A percentile compares a stretch with the other conserved stretches of the same genome.
These are phyloP conservation scores for Philereme vetulata DNA, from an alignment of 2,888 invertebrate species.

Conservation along the genomic window DNA sequence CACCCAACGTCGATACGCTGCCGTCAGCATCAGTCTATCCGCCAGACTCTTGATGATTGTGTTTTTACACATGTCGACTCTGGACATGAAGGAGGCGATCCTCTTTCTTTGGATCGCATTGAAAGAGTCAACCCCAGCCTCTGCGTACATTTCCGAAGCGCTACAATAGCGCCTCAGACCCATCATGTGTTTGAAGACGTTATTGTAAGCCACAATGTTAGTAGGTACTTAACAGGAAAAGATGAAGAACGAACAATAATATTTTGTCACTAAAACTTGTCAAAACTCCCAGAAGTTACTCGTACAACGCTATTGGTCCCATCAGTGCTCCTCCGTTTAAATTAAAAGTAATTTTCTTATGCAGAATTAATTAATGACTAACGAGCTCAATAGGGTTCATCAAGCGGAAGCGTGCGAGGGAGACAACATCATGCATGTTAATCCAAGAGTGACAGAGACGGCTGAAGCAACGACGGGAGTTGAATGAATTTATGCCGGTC, in stretches of 20 bases:
- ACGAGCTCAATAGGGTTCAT: conserved; percentile 83
- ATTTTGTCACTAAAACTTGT: conserved; percentile 13
- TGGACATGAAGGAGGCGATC: too few species aligned
- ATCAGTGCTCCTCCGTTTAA: conserved; percentile 79
- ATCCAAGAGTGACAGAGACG: conserved; percentile 50
- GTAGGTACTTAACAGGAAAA: too few species aligned
- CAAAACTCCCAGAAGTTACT: conserved; percentile 14
- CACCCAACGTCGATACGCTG: too few species aligned
- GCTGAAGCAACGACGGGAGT: conserved; percentile 65
- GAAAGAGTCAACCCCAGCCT: too few species aligned
- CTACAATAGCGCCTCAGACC: too few species aligned
- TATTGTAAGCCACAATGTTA: too few species aligned
- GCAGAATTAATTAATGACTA: conserved; percentile 84
- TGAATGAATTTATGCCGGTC: conserved; percentile 83
- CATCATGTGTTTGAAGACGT: too few species aligned
- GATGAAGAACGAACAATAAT: background rate
- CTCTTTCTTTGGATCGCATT: too few species aligned
- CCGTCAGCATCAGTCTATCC: too few species aligned
- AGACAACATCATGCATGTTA: conserved; percentile 44
- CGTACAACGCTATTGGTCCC: conserved; percentile 46
- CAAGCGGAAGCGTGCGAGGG: conserved; percentile 75
- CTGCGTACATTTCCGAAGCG: too few species aligned
- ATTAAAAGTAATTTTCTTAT: conserved; percentile 84
- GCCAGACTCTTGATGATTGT: too few species aligned
- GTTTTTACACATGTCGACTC: too few species aligned